A percentile compares a stretch with the other conserved stretches of the same genome.
These are phyloP conservation scores for Rhyacophila brunnea DNA, from an alignment of 1,140 invertebrate species.

Conservation along the genomic window DNA sequence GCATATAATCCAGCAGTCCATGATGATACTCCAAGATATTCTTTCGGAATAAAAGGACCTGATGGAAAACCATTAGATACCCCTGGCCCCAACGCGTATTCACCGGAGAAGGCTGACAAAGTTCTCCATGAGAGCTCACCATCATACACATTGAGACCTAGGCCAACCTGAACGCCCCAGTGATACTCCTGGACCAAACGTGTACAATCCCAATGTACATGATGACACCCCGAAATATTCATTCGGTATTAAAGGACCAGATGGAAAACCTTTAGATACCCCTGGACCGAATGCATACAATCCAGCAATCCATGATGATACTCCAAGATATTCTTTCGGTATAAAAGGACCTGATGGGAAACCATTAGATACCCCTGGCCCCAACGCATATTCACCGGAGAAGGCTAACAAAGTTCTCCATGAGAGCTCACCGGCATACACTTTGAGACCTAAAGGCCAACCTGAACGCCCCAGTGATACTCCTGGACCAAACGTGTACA, in stretches of 20 bases:
- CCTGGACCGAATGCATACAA: slow-evolving; percentile 65
- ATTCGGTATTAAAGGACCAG: slow-evolving; percentile 49
- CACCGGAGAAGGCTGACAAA: slow-evolving; percentile 70
- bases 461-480: slow-evolving; percentile 55
- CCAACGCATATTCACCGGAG: slow-evolving; percentile 67
- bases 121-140: slow-evolving; percentile 57
- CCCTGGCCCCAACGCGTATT: slow-evolving; percentile 55
- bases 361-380: slow-evolving; percentile 63
- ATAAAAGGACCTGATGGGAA: slow-evolving; percentile 41
- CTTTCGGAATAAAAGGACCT: slow-evolving; percentile 66
- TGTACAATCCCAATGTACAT: slow-evolving; percentile 68
- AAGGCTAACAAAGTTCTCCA: slow-evolving; percentile 49
- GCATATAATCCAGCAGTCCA: slow-evolving; percentile 54
- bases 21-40: slow-evolving; percentile 67
- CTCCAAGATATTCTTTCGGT: slow-evolving; percentile 49
- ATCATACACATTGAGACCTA: slow-evolving; percentile 57
- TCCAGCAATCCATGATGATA: slow-evolving; percentile 56
- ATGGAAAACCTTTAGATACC: slow-evolving; percentile 59
- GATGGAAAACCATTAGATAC: slow-evolving; percentile 56
- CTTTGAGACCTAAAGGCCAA: slow-evolving; percentile 48
- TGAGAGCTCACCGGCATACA: slow-evolving; percentile 48
- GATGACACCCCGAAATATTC: slow-evolving; percentile 54
- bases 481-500: slow-evolving; percentile 65
- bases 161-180: slow-evolving; percentile 48
- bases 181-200: slow-evolving; percentile 58